A percentile compares a stretch with the other conserved stretches of the same genome.
These are phyloP conservation scores for Gallinago nigripennis DNA, from an alignment of 2,797 vertebrate species.

Conservation along the genomic window DNA sequence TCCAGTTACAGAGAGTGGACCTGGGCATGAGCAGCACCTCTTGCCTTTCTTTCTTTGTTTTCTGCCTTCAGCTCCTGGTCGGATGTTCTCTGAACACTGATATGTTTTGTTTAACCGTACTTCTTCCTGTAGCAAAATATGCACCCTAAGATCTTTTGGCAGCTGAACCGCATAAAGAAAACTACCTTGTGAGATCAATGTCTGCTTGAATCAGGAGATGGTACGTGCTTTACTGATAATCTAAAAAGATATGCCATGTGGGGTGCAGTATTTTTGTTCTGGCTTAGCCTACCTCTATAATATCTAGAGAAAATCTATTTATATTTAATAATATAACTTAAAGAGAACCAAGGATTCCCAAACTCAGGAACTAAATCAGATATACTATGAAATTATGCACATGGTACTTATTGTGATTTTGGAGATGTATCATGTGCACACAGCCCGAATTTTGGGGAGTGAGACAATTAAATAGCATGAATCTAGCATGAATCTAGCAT, in stretches of 20 bases:
- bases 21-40: background rate
- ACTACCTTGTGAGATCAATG: background rate
- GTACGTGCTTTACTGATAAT: background rate
- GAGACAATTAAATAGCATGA: background rate
- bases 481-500: background rate
- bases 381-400: background rate
- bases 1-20: background rate
- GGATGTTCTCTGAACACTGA: rapidly evolving
- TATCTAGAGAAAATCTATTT: background rate
- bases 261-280: background rate
- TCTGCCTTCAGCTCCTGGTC: background rate
- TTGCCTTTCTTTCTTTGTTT: background rate
- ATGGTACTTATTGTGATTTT: background rate
- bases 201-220: background rate
- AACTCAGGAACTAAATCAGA: background rate
- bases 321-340: background rate
- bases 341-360: background rate
- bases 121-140: background rate
- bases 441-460: background rate
- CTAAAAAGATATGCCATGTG: background rate
- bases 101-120: background rate
- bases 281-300: background rate
- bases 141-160: constrained; percentile 2
- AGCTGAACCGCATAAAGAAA: background rate
- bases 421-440: background rate